Evolutionary conservation across 2,797 vertebrate species (phyloP).

Genomic region (Pipistrellus pygmaeus): DNA sequence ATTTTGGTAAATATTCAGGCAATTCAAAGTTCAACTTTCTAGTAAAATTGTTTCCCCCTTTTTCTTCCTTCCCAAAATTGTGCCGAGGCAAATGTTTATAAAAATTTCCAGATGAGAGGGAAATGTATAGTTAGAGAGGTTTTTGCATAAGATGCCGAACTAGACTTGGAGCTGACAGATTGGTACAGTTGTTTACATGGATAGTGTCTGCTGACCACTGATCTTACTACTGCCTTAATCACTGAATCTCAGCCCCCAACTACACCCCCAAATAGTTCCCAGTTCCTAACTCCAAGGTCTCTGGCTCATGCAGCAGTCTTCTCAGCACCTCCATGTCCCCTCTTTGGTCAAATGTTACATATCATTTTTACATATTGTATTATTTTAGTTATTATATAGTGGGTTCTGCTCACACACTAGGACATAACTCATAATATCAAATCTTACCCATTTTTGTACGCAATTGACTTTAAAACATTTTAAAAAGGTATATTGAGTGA

Average conservation of each 20-base stretch:
- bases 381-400: not conserved
- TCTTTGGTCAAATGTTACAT: not conserved
- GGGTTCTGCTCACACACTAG: not conserved
- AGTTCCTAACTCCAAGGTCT: not conserved
- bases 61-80: not conserved
- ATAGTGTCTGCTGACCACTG: not conserved
- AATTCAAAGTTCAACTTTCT: conserved; percentile 36
- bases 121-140: not conserved
- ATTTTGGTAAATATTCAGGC: conserved; percentile 12
- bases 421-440: not conserved
- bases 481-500: not conserved
- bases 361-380: not conserved
- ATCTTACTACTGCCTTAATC: not conserved
- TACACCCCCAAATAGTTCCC: not conserved
- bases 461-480: conserved; percentile 38
- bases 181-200: not conserved
- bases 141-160: not conserved
- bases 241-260: not conserved
- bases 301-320: conserved; percentile 2
- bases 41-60: not conserved
- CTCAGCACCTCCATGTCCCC: not conserved
- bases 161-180: not conserved
- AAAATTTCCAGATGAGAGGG: not conserved
- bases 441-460: conserved; percentile 13
- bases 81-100: not conserved